Conservation (phyloP, 2,888 invertebrate genomes). For the Stenodera caucasica region DNA sequence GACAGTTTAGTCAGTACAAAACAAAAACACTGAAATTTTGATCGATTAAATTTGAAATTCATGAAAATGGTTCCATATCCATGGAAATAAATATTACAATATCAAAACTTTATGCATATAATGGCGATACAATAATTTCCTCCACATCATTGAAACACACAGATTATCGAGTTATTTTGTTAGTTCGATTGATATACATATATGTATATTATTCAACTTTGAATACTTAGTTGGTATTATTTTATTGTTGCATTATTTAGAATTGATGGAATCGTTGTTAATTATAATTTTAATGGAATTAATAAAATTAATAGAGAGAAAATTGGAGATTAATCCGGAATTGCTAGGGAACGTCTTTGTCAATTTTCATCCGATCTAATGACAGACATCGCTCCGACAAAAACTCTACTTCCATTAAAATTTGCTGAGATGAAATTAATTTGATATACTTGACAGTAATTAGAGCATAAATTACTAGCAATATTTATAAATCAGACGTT, state of each 20-base stretch:
- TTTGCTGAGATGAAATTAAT: neutral
- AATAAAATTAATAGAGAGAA: too few relatives aligned
- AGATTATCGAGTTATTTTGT: neutral
- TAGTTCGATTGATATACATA: neutral
- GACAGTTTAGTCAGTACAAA: constrained; percentile 17
- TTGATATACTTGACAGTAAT: neutral
- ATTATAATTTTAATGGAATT: too few relatives aligned
- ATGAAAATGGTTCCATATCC: constrained; percentile 26
- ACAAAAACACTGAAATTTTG: constrained; percentile 18
- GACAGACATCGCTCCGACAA: neutral
- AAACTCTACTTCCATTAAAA: neutral
- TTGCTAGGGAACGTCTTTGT: neutral
- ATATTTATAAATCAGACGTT: neutral
- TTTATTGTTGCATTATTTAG: too few relatives aligned
- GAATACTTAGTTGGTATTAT: too few relatives aligned
- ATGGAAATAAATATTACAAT: constrained; percentile 25
- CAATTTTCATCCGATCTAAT: neutral
- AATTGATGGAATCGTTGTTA: too few relatives aligned
- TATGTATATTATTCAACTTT: neutral
- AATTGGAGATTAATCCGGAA: too few relatives aligned
- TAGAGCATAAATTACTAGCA: neutral
- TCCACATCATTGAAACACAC: neutral
- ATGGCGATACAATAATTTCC: constrained; percentile 21
- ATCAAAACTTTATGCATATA: constrained; percentile 24
- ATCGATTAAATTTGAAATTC: constrained; percentile 32